Base-by-base conservation (phyloP, 2,797 vertebrate species). In the Coccyzus lansbergi region DNA sequence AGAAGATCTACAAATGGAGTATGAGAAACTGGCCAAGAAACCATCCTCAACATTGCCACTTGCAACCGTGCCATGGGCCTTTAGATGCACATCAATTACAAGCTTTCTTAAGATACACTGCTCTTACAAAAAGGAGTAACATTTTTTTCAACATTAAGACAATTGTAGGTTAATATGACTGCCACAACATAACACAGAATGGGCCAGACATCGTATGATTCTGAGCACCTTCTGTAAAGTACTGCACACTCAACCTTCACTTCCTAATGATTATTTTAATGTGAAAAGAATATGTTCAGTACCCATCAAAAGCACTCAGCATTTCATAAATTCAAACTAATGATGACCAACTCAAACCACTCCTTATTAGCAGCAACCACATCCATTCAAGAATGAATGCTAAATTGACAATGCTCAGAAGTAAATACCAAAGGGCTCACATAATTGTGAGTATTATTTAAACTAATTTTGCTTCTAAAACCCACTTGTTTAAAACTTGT, bases 381-480 rank as follows among this genome's bases (percentile, higher is more conserved):
- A 87, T 42, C 48, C 42, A 95, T n/a, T 75, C 70, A 65, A 88
- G 79, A 92, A 64, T 46, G 64, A 94, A 84, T 5, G 15, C 48
- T 76, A 91, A 95, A 70, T 24, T 42, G 69, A 64, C 42, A 67
- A 93, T 77, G 80, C 33, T 95, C 69, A 53, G 83, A 65, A 78
- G 86, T 82, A 87, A 78, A 91, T 33, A 84, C 79, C 88, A 56
- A 96, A 83, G 91, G 77, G 75, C 64, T 77, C 95, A 97, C 92
- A 92, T 93, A 97, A 96, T 82, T 96, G 56, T 58, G 63, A 94
- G 93, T 64, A 76, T 44, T 94, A 93, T 96, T 83, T 25, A 96
- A 53, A 95, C n/a, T 79, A 25, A 70, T 92, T 85, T 90, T 86
- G 55, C 33, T 81, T 90, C 92, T 94, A 67, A 95, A 96, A 91